Percentiles rank a stretch among this genome's conserved stretches.
Conservation (phyloP, 2,797 vertebrate genomes). For the Lacerta agilis region DNA sequence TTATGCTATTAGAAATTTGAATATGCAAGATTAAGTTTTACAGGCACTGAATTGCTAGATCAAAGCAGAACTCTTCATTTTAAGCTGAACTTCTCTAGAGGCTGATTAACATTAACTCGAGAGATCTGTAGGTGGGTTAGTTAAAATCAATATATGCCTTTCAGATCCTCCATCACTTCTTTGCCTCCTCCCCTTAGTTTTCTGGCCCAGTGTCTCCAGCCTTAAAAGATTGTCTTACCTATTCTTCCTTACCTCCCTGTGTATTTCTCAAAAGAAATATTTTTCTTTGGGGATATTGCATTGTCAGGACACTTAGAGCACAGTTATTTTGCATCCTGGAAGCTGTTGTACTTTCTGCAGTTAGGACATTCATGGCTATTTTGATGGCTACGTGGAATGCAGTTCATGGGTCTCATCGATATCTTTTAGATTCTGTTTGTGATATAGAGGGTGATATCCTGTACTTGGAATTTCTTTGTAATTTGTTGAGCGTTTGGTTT, state of each 20-base stretch:
- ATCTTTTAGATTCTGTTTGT: no score
- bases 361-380: neutral
- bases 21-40: slow-evolving; percentile 15
- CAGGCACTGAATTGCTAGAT: neutral
- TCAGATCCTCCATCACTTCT: neutral
- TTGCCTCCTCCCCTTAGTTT: neutral
- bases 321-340: no score
- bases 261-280: neutral
- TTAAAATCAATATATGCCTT: slow-evolving; percentile 11
- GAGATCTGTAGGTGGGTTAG: neutral
- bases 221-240: neutral
- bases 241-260: neutral
- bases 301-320: neutral
- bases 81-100: neutral
- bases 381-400: neutral
- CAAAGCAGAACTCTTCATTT: slow-evolving; percentile 20
- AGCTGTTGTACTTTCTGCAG: neutral
- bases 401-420: no score
- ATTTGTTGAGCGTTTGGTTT: neutral
- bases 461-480: neutral
- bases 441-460: neutral
- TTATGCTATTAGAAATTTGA: neutral
- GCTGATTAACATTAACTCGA: neutral
- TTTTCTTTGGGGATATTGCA: neutral
- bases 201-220: neutral